Percentiles rank a stretch among this genome's conserved stretches.
Conservation (phyloP, 2,797 vertebrate species). For the Merluccius polli region DNA sequence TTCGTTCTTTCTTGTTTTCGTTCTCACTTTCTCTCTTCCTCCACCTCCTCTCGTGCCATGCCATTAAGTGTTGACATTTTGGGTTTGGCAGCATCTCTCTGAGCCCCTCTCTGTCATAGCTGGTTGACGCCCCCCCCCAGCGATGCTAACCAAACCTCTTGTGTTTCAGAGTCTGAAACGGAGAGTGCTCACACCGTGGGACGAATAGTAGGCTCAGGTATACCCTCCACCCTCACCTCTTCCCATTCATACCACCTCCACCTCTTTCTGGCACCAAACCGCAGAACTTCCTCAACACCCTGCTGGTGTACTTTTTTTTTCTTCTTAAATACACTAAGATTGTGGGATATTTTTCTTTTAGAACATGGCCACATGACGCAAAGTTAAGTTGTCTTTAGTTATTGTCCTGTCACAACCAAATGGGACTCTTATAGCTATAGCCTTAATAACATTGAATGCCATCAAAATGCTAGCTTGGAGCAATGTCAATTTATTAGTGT, state of each 20-base stretch:
- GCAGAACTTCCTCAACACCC: conserved; percentile 15
- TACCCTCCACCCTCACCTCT: conserved; percentile 47
- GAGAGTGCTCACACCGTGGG: conserved; percentile 59
- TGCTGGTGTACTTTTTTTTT: neutral
- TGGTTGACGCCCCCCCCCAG: conserved; percentile 34
- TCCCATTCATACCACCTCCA: conserved; percentile 16
- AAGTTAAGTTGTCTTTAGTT: neutral
- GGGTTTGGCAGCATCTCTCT: conserved; percentile 34
- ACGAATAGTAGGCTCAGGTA: conserved; percentile 75
- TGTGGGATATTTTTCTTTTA: neutral
- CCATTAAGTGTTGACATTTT: conserved; percentile 29
- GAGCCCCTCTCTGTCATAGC: conserved; percentile 40
- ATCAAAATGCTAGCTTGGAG: neutral
- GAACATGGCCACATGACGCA: neutral
- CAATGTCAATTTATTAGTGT: neutral
- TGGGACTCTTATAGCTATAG: too few species aligned
- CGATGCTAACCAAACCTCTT: conserved; percentile 66
- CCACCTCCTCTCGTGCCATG: conserved; percentile 2
- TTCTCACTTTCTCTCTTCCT: neutral
- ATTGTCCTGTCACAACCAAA: too few species aligned
- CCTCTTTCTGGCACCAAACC: conserved; percentile 14
- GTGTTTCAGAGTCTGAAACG: conserved; percentile 74
- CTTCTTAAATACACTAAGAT: neutral
- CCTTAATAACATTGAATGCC: neutral
- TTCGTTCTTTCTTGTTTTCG: neutral